Evolutionary conservation across 2,113 vertebrate species (phyloP).

Genomic region (Meleagris gallopavo): DNA sequence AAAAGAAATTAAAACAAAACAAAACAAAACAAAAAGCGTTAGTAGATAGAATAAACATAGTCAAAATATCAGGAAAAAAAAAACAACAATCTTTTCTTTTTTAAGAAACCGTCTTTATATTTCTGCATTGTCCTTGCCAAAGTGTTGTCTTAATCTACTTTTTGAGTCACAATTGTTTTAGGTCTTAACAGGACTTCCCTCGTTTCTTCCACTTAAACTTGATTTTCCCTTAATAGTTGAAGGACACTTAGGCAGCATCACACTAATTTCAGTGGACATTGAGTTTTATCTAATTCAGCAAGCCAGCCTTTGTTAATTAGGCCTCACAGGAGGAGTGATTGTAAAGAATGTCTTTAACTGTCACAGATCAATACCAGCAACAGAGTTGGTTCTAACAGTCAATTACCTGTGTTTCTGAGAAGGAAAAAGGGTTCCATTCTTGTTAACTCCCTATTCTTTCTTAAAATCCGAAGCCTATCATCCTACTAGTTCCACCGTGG

Average conservation of each 20-base stretch:
- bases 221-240: conserved; percentile 73
- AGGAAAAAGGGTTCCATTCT: conserved; percentile 43
- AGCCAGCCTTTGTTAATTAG: conserved; percentile 82
- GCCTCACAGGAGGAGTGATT: conserved; percentile 72
- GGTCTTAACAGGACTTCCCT: conserved; percentile 48
- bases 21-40: neutral
- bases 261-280: conserved; percentile 81
- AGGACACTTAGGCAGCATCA: conserved; percentile 74
- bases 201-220: conserved; percentile 69
- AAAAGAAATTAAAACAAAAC: neutral
- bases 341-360: conserved; percentile 64
- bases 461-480: neutral
- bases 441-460: conserved; percentile 36
- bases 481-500: neutral
- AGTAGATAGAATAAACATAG: neutral
- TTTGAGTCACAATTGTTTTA: conserved; percentile 58
- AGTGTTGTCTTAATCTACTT: conserved; percentile 61
- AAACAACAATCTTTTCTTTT: neutral
- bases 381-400: conserved; percentile 64
- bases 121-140: conserved; percentile 27
- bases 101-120: neutral
- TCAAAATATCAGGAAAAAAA: neutral
- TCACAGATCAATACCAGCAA: conserved; percentile 74
- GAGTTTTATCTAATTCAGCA: conserved; percentile 85
- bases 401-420: conserved; percentile 68